These are phyloP conservation scores for Eueremaeus valkanovi DNA, from an alignment of 2,888 invertebrate genomes.

Conservation along the genomic window DNA sequence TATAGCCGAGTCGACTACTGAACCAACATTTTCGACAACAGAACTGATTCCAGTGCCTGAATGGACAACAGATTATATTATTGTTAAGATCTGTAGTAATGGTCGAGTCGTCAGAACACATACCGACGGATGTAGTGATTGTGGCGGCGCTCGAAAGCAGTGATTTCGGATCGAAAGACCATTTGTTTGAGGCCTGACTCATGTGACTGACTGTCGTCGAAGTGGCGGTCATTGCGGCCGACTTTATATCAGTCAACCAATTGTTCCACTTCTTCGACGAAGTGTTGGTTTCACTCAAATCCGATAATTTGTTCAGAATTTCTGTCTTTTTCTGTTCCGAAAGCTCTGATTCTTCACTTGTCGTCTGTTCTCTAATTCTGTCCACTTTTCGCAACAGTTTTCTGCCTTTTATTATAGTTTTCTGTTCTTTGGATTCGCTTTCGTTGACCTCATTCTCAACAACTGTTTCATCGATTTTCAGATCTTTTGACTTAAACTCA, in stretches of 20 bases:
- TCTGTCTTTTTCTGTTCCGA: constrained; percentile 8
- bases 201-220: constrained; percentile 22
- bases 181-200: constrained; percentile 14
- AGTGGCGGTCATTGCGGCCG: constrained; percentile 21
- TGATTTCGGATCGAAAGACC: constrained; percentile 16
- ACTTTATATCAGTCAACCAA: constrained; percentile 32
- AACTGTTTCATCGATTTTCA: neutral
- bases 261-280: neutral
- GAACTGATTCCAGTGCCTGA: constrained; percentile 13
- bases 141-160: constrained; percentile 9
- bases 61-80: neutral
- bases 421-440: neutral
- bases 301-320: constrained; percentile 7
- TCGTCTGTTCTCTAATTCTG: neutral
- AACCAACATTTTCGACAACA: constrained; percentile 15
- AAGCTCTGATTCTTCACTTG: neutral
- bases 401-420: constrained; percentile 12
- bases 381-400: constrained; percentile 4
- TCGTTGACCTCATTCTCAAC: neutral
- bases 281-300: neutral
- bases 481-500: neutral
- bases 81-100: neutral
- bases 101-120: neutral
- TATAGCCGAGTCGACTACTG: constrained; percentile 15
- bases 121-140: constrained; percentile 12